phyloP scores from a whole-genome alignment of 2,888 invertebrate species.

The Parascotia fuliginaria region DNA sequence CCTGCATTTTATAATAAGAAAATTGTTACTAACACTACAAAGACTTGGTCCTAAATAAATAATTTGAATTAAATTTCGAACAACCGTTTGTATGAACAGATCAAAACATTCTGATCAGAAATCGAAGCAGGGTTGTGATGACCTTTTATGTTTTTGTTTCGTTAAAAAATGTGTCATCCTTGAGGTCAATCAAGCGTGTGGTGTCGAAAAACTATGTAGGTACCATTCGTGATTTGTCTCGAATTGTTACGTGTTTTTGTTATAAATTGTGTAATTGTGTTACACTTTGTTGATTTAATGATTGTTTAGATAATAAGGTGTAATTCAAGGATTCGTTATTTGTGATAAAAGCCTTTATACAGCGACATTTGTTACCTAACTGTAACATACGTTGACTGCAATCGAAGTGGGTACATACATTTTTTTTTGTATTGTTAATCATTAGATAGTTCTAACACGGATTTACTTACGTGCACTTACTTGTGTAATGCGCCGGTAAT shows the following conservation, averaged over 20 bases:
- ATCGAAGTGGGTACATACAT: too few relatives aligned
- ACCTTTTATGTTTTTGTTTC: slow-evolving; percentile 55
- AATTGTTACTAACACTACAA: too few relatives aligned
- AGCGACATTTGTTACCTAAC: too few relatives aligned
- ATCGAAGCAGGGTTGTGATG: slow-evolving; percentile 48
- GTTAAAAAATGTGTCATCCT: slow-evolving; percentile 75
- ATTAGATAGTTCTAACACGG: too few relatives aligned
- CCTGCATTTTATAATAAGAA: background rate
- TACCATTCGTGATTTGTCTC: slow-evolving; percentile 27
- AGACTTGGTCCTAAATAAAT: too few relatives aligned
- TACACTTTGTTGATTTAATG: slow-evolving; percentile 21
- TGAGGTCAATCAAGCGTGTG: slow-evolving; percentile 61
- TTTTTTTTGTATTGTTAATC: too few relatives aligned
- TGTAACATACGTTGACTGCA: too few relatives aligned
- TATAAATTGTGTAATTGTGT: slow-evolving; percentile 18
- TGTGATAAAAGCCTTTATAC: too few relatives aligned
- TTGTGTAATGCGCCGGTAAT: too few relatives aligned
- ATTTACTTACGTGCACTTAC: too few relatives aligned
- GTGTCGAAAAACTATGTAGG: slow-evolving; percentile 13
- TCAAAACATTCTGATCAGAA: slow-evolving; percentile 41
- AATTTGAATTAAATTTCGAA: slow-evolving; percentile 16
- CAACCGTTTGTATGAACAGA: slow-evolving; percentile 37
- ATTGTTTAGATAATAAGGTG: background rate
- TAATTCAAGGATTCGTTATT: background rate
- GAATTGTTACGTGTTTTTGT: slow-evolving; percentile 31